A percentile compares a stretch with the other conserved stretches of the same genome.
These are phyloP conservation scores for Lepidonotus clava DNA, from an alignment of 2,888 invertebrate species.

Conservation along the genomic window DNA sequence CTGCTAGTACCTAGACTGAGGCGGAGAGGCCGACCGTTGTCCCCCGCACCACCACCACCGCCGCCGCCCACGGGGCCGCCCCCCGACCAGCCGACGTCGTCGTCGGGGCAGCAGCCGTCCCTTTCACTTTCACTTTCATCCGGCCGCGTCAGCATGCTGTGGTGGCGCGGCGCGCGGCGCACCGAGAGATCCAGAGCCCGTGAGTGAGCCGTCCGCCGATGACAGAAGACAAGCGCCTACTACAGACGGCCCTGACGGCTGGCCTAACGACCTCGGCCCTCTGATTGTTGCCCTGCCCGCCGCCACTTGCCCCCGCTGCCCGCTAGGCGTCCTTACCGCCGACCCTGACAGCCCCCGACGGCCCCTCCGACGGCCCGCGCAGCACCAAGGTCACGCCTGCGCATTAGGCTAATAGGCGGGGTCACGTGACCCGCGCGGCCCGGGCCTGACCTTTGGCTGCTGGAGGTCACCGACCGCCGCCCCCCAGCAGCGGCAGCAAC, in stretches of 20 bases:
- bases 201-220: neutral
- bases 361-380: neutral
- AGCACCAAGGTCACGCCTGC: slow-evolving; percentile 25
- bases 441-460: slow-evolving; percentile 46
- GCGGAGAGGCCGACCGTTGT: too few species aligned
- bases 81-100: neutral
- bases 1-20: too few species aligned
- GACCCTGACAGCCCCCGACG: neutral
- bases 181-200: neutral
- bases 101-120: too few species aligned
- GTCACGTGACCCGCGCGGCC: slow-evolving; percentile 45
- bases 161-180: neutral
- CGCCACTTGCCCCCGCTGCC: neutral
- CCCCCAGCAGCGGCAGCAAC: neutral
- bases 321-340: neutral
- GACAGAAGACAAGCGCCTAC: neutral
- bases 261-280: slow-evolving; percentile 20
- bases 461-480: slow-evolving; percentile 25
- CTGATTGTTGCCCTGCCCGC: neutral
- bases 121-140: too few species aligned
- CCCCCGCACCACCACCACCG: too few species aligned
- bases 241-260: neutral
- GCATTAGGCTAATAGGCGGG: slow-evolving; percentile 44
- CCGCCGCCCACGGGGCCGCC: too few species aligned
- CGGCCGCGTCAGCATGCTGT: too few species aligned